A percentile compares a stretch with the other conserved stretches of the same genome.
Evolutionary conservation across 2,888 invertebrate genomes (phyloP).

Genomic region (Psococerastis gibbosa): DNA sequence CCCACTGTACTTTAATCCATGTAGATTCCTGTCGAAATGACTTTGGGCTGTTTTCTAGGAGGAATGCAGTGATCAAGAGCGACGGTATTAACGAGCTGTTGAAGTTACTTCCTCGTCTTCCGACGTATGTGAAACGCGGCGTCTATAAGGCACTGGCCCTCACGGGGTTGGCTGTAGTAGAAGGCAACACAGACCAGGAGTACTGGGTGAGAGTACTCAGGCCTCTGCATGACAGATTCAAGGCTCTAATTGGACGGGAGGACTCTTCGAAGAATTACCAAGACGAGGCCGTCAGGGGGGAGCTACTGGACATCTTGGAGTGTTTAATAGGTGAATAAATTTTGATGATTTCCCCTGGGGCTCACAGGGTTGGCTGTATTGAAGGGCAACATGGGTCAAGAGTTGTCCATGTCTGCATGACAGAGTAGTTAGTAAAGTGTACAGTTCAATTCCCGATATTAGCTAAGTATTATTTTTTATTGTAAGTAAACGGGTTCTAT

Average conservation of each 20-base stretch:
- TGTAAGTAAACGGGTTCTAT: too few relatives aligned
- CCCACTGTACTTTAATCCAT: neutral
- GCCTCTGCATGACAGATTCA: conserved; percentile 35
- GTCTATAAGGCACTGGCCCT: conserved; percentile 53
- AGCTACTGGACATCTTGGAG: conserved; percentile 56
- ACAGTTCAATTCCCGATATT: too few relatives aligned
- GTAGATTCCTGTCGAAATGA: neutral
- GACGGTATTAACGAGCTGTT: conserved; percentile 35
- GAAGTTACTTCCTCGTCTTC: conserved; percentile 32
- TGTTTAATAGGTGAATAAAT: conserved; percentile 36
- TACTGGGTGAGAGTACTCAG: conserved; percentile 25
- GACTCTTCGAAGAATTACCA: conserved; percentile 35
- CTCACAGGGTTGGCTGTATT: too few relatives aligned
- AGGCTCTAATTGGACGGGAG: conserved; percentile 30
- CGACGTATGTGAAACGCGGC: conserved; percentile 39
- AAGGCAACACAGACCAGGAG: conserved; percentile 20
- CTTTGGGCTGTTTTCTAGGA: neutral
- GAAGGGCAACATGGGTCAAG: too few relatives aligned
- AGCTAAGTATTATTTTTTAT: too few relatives aligned
- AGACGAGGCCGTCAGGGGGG: conserved; percentile 41
- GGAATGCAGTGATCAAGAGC: conserved; percentile 17
- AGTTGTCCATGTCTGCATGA: too few relatives aligned
- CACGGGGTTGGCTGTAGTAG: conserved; percentile 33
- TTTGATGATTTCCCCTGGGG: conserved; percentile 1
- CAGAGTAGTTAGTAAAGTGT: too few relatives aligned